Conservation (phyloP, 2,113 vertebrate genomes). For the Lutjanus erythropterus region DNA sequence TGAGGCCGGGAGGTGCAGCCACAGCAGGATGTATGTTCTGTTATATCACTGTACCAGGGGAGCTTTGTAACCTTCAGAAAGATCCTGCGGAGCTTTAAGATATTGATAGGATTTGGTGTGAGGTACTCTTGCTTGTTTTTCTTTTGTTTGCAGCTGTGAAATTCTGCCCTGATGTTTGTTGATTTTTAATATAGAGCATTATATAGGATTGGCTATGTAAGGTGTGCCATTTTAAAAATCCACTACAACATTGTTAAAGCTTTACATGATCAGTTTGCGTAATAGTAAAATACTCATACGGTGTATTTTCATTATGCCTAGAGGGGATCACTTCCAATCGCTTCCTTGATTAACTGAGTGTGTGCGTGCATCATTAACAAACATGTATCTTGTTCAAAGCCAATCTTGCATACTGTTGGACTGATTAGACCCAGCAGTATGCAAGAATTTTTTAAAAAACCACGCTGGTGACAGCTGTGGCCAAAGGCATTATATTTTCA, state of each 20-base stretch:
- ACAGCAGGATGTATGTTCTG: slow-evolving; percentile 18
- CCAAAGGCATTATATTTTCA: no score
- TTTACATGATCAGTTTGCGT: neutral
- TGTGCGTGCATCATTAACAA: no score
- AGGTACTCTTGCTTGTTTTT: slow-evolving; percentile 26
- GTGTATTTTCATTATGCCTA: no score
- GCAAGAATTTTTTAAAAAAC: no score
- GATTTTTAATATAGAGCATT: neutral
- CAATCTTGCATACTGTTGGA: no score
- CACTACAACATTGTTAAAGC: neutral
- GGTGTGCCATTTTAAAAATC: neutral
- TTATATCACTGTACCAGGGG: slow-evolving; percentile 17
- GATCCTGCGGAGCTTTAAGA: slow-evolving; percentile 10
- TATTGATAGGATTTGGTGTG: neutral
- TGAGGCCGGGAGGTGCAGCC: slow-evolving; percentile 4
- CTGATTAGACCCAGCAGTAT: no score
- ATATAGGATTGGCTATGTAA: neutral
- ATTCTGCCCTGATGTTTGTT: neutral
- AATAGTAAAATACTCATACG: no score
- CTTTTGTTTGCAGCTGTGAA: slow-evolving; percentile 24
- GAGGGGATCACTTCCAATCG: no score
- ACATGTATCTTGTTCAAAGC: no score
- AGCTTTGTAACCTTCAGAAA: slow-evolving; percentile 24
- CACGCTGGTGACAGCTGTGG: no score
- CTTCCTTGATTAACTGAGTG: no score